Conservation (phyloP, 2,888 invertebrate species). For the Beris morrisii region DNA sequence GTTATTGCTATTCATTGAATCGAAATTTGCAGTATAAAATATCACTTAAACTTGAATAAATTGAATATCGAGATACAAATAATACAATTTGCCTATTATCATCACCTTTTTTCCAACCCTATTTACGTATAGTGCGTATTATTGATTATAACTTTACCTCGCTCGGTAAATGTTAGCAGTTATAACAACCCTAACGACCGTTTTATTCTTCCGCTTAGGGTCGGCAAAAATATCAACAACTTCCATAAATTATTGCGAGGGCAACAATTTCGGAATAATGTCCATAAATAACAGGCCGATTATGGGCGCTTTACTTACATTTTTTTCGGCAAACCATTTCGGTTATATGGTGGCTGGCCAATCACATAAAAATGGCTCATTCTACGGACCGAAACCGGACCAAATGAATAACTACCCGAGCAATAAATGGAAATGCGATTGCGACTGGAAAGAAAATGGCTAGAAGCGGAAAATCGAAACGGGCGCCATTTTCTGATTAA, state of each 20-base stretch:
- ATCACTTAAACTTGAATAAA: no score
- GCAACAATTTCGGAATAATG: conserved; percentile 27
- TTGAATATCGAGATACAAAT: no score
- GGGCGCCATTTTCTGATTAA: no score
- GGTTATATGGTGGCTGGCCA: conserved; percentile 5
- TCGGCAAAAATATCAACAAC: conserved; percentile 21
- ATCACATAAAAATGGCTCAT: conserved; percentile 14
- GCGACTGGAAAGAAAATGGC: conserved; percentile 2
- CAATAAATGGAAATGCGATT: conserved; percentile 23
- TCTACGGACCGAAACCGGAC: neutral
- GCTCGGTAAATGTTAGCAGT: conserved; percentile 18
- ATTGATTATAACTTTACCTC: conserved; percentile 25
- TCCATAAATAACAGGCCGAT: conserved; percentile 28
- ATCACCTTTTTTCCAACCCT: no score
- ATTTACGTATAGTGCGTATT: neutral
- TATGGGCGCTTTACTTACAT: conserved; percentile 23
- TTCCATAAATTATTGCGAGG: conserved; percentile 20
- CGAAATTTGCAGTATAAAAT: no score
- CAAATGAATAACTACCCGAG: conserved; percentile 5
- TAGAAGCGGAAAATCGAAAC: no score
- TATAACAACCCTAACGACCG: conserved; percentile 19
- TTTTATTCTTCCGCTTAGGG: conserved; percentile 22
- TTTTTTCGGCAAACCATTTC: neutral
- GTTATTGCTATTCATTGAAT: no score
- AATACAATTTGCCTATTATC: no score